Base-by-base conservation (phyloP, 2,888 invertebrate species). In the Scaptodrosophila latifasciaeformis region DNA sequence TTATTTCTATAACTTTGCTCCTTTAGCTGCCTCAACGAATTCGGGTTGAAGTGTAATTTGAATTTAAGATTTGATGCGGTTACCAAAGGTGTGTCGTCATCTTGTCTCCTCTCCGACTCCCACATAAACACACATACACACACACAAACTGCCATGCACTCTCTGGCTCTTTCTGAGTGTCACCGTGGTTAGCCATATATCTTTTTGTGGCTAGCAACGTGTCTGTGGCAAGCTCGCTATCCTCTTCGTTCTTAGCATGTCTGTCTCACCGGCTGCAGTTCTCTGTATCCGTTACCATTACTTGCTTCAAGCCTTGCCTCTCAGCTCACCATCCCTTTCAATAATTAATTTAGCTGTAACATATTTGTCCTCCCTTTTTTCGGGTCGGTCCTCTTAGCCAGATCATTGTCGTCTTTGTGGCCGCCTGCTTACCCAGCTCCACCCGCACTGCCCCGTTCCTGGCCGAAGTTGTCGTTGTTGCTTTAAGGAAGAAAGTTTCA, bases 31-130 rank as follows among this genome's bases (percentile, higher is more conserved):
- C 37, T 47, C 66, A 64, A 69, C 70, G 66, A 66, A 66, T 69
- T 64, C 66, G 69, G 72, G 50, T 61, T 76, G 69, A 78, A 78
- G 67, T 69, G 81, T 81, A 81, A 81, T 76, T 76, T 76, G 72
- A 76, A 76, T 76, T 76, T 76, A 81, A 76, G 81, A 76, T 76
- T 81, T 76, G 55, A 79, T 78, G 76, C 54, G 81, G 69, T 60
- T 64, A 54, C 69, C 63, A 54, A 71, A 75, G 68, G 75, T 80
- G 66, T 57, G 54, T 39, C 57, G 46, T 39, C 48, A 37, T 52
- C 6, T 46, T 13, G 29, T 13, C 54, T 46, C 5, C 18, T 17
- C 21, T 1, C 9, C 30, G 9, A 19, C 7, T 27, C 6, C 4
- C 15, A 13, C 46, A 12, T 17, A 34, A 2, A 31, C 17, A 35